Percentiles rank a stretch among this genome's conserved stretches.
phyloP scores from a whole-genome alignment of 2,888 invertebrate species.

The Calameuta idolon region DNA sequence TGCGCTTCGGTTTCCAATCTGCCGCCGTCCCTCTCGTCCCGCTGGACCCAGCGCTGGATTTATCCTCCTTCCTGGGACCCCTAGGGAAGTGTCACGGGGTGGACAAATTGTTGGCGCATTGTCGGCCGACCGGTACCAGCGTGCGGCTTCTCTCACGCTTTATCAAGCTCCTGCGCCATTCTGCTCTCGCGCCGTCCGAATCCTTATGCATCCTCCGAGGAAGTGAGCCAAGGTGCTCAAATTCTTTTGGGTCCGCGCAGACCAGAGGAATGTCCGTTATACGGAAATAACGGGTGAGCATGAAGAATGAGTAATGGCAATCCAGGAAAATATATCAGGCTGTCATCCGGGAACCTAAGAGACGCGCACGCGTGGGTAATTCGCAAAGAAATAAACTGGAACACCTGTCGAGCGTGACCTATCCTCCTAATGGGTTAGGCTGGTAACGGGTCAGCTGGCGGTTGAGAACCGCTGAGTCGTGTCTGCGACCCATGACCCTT shows the following conservation, averaged over 20 bases:
- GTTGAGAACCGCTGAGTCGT: conserved; percentile 58
- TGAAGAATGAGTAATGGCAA: not conserved
- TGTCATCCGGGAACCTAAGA: not conserved
- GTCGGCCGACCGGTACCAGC: conserved; percentile 46
- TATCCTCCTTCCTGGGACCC: not conserved
- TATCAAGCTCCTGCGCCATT: not conserved
- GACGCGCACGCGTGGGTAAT: not conserved
- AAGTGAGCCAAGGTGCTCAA: not conserved
- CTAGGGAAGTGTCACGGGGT: conserved; percentile 28
- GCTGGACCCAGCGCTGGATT: not conserved
- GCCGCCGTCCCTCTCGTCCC: not conserved
- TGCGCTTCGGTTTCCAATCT: not conserved
- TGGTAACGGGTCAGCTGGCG: conserved; percentile 13
- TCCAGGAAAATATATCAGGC: not conserved
- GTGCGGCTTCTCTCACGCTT: conserved; percentile 21
- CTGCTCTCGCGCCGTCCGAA: not conserved
- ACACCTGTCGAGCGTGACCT: conserved; percentile 4
- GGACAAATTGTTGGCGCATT: conserved; percentile 52
- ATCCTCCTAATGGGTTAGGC: not conserved
- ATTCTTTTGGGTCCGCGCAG: conserved; percentile 11
- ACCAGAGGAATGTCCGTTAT: conserved; percentile 6
- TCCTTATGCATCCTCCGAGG: conserved; percentile 8
- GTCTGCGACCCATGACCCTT: conserved; percentile 65
- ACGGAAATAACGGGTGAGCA: not conserved
- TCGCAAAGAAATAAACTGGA: not conserved